Conservation (phyloP, 2,797 vertebrate genomes). For the Trachops cirrhosus region DNA sequence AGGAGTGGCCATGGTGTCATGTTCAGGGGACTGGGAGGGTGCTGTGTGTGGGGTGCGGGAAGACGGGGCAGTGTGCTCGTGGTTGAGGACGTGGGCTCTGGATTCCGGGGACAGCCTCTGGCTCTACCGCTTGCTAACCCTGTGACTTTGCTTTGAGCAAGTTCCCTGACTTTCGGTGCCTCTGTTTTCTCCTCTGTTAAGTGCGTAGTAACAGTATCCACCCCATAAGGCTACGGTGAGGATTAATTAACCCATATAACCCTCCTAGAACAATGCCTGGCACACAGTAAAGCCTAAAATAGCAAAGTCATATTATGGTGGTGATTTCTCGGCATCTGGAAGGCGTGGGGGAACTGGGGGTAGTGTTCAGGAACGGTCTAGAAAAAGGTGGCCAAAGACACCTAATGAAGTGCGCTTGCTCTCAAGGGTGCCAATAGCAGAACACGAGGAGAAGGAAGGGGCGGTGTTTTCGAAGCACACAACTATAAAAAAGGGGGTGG, state of each 20-base stretch:
- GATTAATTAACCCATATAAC: background rate
- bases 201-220: too few species aligned
- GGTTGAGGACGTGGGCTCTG: background rate
- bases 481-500: background rate
- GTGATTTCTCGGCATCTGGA: background rate
- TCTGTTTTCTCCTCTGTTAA: background rate
- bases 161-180: background rate
- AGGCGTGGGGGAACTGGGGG: background rate
- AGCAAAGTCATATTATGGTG: background rate
- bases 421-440: background rate
- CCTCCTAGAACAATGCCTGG: background rate
- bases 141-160: background rate
- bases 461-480: background rate
- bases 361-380: background rate
- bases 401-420: background rate
- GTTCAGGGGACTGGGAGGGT: background rate
- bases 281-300: background rate
- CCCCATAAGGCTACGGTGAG: background rate
- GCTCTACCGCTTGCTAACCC: background rate
- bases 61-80: accelerated
- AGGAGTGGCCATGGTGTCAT: background rate
- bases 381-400: background rate
- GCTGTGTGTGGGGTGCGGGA: background rate
- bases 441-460: background rate
- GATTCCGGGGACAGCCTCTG: background rate